Evolutionary conservation across 2,888 invertebrate genomes (phyloP).

Genomic region (Unio pictorum): DNA sequence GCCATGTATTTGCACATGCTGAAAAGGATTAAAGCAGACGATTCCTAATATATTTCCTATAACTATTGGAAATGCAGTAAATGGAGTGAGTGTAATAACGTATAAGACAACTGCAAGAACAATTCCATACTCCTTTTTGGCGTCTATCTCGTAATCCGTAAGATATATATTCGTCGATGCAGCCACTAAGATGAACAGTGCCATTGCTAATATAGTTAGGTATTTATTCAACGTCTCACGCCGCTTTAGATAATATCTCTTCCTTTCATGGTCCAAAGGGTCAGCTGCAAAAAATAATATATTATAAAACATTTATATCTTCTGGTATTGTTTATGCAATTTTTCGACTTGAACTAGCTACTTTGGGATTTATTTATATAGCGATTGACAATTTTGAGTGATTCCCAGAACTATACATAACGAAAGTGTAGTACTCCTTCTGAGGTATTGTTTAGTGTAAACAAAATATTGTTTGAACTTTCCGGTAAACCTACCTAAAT

Average conservation of each 20-base stretch:
- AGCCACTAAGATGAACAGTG: background rate
- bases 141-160: background rate
- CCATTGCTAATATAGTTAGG: background rate
- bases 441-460: too few relatives aligned
- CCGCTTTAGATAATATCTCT: background rate
- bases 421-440: too few relatives aligned
- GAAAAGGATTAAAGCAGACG: constrained; percentile 12
- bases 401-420: too few relatives aligned
- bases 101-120: constrained; percentile 1
- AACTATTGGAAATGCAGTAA: constrained; percentile 9
- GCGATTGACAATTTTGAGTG: too few relatives aligned
- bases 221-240: constrained; percentile 2
- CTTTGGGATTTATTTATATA: too few relatives aligned
- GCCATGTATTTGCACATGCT: background rate
- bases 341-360: too few relatives aligned
- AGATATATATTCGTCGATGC: constrained; percentile 3
- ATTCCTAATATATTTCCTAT: constrained; percentile 8
- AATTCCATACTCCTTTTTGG: background rate
- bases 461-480: too few relatives aligned
- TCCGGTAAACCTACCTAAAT: too few relatives aligned
- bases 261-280: too few relatives aligned
- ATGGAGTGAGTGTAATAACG: constrained; percentile 8
- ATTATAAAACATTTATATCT: too few relatives aligned
- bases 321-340: too few relatives aligned
- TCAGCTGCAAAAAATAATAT: too few relatives aligned